Conservation (phyloP, 1,140 invertebrate genomes). For the Euschistus heros region DNA sequence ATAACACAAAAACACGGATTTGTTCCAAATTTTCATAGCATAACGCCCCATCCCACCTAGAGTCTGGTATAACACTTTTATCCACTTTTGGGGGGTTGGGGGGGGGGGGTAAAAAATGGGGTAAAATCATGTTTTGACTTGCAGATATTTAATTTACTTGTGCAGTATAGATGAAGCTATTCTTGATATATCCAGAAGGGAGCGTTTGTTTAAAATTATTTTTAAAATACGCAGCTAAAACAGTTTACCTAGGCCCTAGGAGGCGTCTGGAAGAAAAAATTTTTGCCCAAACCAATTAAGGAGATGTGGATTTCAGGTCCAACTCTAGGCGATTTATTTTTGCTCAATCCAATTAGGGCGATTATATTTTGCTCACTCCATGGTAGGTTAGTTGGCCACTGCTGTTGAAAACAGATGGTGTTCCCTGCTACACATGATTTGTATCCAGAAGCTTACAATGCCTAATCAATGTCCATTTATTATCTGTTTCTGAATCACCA, state of each 20-base stretch:
- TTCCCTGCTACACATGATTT: neutral
- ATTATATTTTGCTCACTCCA: neutral
- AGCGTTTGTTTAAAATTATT: neutral
- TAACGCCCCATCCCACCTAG: too few species aligned
- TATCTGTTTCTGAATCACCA: neutral
- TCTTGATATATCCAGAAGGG: neutral
- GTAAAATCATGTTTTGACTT: neutral
- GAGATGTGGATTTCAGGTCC: too few species aligned
- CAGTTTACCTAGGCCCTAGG: neutral
- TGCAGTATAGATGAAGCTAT: too few species aligned
- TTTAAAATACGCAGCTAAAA: neutral
- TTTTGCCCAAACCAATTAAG: too few species aligned
- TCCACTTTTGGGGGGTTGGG: too few species aligned
- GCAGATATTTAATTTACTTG: neutral
- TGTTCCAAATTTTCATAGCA: too few species aligned
- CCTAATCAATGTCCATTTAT: neutral
- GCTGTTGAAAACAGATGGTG: constrained; percentile 1
- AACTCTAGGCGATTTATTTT: too few species aligned
- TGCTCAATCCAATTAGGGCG: too few species aligned
- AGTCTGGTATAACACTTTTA: neutral
- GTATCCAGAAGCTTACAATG: neutral
- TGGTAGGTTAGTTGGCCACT: neutral
- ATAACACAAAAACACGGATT: too few species aligned
- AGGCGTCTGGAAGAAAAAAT: too few species aligned
- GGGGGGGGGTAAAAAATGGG: too few species aligned